A percentile compares a stretch with the other conserved stretches of the same genome.
Conservation (phyloP, 2,113 vertebrate genomes). For the Salvelinus fontinalis region DNA sequence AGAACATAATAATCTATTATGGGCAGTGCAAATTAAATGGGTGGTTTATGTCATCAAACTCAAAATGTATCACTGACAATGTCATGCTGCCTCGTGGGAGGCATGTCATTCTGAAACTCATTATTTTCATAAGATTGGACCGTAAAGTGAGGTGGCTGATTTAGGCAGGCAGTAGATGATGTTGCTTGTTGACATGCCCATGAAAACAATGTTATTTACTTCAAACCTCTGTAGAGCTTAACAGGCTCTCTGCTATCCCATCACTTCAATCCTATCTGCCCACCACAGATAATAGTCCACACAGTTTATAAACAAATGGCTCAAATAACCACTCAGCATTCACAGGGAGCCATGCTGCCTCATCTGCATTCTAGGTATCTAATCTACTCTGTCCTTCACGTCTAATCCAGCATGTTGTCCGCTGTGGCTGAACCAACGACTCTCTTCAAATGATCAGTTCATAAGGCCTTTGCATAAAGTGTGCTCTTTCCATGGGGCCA, state of each 20-base stretch:
- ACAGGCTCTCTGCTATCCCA: neutral
- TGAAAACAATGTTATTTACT: neutral
- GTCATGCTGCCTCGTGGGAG: too few relatives aligned
- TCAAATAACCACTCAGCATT: neutral
- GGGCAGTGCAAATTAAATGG: too few relatives aligned
- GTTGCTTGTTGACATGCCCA: neutral
- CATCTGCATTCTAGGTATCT: neutral
- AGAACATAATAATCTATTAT: too few relatives aligned
- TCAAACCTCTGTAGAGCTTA: slow-evolving; percentile 2
- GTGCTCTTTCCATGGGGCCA: neutral
- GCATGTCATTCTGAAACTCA: too few relatives aligned
- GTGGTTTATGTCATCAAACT: too few relatives aligned
- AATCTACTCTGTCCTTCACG: neutral
- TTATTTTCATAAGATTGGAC: too few relatives aligned
- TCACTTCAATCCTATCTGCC: neutral
- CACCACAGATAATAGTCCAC: neutral
- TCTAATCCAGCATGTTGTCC: neutral
- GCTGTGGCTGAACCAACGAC: slow-evolving; percentile 6
- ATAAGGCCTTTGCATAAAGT: neutral
- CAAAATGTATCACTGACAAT: too few relatives aligned
- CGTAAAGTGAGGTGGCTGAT: too few relatives aligned
- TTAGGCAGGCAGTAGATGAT: neutral
- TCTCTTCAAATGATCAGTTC: neutral
- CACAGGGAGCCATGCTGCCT: neutral
- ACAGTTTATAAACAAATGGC: neutral